A percentile compares a stretch with the other conserved stretches of the same genome.
phyloP scores from a whole-genome alignment of 2,113 vertebrate species.

The Podarcis raffonei region DNA sequence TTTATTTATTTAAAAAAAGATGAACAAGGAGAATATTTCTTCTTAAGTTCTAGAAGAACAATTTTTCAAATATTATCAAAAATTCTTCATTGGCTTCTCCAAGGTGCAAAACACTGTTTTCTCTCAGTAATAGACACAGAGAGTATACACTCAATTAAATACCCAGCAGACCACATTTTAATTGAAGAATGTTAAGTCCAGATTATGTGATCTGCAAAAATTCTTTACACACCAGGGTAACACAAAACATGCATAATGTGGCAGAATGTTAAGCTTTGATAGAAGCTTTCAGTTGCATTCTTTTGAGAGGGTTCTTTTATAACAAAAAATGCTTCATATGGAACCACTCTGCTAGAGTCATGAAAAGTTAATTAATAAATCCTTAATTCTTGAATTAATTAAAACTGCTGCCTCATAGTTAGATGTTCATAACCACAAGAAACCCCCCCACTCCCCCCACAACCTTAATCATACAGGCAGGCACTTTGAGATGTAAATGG shows the following conservation, averaged over 20 bases:
- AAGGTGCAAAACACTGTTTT: background rate
- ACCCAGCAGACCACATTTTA: background rate
- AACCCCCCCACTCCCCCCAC: conserved; percentile 1
- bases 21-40: background rate
- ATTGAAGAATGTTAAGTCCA: background rate
- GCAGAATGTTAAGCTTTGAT: conserved; percentile 5
- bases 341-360: conserved; percentile 56
- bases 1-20: too few species aligned
- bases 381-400: conserved; percentile 68
- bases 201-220: conserved; percentile 8
- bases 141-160: background rate
- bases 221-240: background rate
- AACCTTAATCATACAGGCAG: background rate
- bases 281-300: conserved; percentile 15
- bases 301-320: conserved; percentile 60
- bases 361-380: conserved; percentile 60
- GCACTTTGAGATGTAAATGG: background rate
- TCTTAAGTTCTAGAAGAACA: background rate
- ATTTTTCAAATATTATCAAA: background rate
- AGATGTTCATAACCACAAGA: conserved; percentile 20
- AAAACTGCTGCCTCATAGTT: conserved; percentile 54
- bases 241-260: conserved; percentile 41
- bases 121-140: background rate
- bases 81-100: background rate
- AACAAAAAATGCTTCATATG: conserved; percentile 53